Percentiles rank a stretch among this genome's conserved stretches.
Conservation (phyloP, 2,113 vertebrate species). For the Hiodon alosoides region DNA sequence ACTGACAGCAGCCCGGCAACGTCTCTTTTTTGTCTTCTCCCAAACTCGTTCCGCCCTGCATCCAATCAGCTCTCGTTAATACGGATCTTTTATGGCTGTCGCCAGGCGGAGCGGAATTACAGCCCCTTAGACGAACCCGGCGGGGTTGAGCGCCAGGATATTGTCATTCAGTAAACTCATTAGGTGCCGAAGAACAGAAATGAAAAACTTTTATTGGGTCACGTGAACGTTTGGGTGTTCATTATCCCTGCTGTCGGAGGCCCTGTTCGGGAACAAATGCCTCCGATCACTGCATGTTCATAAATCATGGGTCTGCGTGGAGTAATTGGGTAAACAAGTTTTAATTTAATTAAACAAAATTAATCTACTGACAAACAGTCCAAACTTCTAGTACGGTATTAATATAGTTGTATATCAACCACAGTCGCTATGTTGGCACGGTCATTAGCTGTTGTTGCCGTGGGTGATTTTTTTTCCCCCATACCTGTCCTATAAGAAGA, state of each 20-base stretch:
- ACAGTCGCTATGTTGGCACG: no score
- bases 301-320: not conserved
- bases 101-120: conserved; percentile 9
- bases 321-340: conserved; percentile 1
- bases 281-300: not conserved
- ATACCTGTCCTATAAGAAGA: no score
- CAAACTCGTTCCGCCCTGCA: not conserved
- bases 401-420: no score
- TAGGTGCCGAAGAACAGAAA: not conserved
- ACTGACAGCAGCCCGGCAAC: not conserved
- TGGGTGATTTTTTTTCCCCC: no score
- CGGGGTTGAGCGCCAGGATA: not conserved
- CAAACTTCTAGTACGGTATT: not conserved
- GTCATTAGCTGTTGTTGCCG: no score
- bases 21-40: not conserved
- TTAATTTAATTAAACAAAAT: conserved; percentile 16
- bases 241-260: not conserved
- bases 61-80: conserved; percentile 16
- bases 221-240: conserved; percentile 2
- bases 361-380: not conserved
- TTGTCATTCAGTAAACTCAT: conserved; percentile 14
- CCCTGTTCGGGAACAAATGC: not conserved
- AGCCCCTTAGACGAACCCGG: not conserved
- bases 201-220: conserved; percentile 3
- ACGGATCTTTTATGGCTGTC: not conserved